A percentile compares a stretch with the other conserved stretches of the same genome.
These are phyloP conservation scores for Eretmochelys imbricata DNA, from an alignment of 2,113 vertebrate species.

Conservation along the genomic window DNA sequence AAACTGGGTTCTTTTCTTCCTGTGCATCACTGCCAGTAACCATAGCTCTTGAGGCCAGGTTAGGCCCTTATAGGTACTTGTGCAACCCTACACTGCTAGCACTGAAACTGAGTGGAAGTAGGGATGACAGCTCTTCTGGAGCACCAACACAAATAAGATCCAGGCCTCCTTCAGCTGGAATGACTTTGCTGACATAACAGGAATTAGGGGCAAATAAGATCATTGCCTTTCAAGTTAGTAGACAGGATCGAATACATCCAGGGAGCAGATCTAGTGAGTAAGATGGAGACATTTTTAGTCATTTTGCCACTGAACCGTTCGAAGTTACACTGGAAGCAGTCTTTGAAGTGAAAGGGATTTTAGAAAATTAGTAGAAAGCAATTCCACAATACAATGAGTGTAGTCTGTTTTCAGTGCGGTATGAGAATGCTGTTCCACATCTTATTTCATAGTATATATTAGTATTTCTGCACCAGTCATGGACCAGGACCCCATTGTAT, in stretches of 20 bases:
- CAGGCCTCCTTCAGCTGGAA: accelerated
- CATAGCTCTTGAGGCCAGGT: accelerated
- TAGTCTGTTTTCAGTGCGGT: not conserved
- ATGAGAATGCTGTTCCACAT: not conserved
- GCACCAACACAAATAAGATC: not conserved
- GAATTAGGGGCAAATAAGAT: not conserved
- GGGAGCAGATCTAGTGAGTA: not conserved
- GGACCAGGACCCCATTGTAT: not conserved
- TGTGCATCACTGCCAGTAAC: not conserved
- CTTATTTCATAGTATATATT: not conserved
- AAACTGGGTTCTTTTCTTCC: not conserved
- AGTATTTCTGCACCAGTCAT: not conserved
- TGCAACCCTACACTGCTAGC: not conserved
- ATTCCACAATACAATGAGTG: not conserved
- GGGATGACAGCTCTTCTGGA: not conserved
- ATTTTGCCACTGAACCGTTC: not conserved
- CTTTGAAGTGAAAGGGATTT: not conserved
- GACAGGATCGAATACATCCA: not conserved
- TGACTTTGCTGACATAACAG: not conserved
- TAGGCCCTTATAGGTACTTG: accelerated
- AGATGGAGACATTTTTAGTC: not conserved
- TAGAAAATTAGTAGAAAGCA: not conserved
- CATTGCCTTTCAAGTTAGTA: not conserved
- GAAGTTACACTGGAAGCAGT: not conserved
- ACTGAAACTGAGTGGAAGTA: not conserved